A percentile compares a stretch with the other conserved stretches of the same genome.
Conservation (phyloP, 2,113 vertebrate genomes). For the Bucco capensis region DNA sequence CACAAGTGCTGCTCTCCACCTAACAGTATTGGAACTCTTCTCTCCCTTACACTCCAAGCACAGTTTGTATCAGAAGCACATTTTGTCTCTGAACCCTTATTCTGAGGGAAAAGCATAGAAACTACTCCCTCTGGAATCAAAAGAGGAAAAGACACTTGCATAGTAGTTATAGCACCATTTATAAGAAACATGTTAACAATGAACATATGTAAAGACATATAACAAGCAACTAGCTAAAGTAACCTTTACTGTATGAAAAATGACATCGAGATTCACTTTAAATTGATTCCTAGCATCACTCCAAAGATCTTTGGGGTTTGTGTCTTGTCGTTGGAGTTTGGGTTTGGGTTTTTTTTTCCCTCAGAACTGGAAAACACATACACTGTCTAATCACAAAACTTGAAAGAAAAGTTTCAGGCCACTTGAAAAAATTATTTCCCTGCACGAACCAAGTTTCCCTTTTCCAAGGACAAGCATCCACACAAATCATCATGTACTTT, state of each 20-base stretch:
- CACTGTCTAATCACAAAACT: background rate
- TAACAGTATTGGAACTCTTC: background rate
- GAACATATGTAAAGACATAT: background rate
- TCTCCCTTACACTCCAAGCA: background rate
- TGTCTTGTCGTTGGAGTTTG: background rate
- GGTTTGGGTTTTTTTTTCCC: accelerated
- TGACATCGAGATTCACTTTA: background rate
- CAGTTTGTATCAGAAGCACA: background rate
- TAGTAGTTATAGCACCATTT: background rate
- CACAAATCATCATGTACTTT: accelerated
- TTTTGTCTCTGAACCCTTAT: background rate
- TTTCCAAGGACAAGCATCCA: background rate
- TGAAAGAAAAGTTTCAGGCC: background rate
- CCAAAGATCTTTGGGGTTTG: background rate
- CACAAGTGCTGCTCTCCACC: background rate
- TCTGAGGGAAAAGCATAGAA: background rate
- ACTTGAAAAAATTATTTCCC: background rate
- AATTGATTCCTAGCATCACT: background rate
- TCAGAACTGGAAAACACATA: accelerated
- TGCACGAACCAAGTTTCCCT: background rate
- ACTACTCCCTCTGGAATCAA: background rate
- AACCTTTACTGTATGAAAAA: background rate
- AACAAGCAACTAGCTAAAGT: background rate
- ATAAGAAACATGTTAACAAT: background rate
- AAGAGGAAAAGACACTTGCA: background rate